Evolutionary conservation across 2,888 invertebrate genomes (phyloP), one percentile per base, ranked within the genome.

Genomic region (Epsilonema sp.): DNA sequence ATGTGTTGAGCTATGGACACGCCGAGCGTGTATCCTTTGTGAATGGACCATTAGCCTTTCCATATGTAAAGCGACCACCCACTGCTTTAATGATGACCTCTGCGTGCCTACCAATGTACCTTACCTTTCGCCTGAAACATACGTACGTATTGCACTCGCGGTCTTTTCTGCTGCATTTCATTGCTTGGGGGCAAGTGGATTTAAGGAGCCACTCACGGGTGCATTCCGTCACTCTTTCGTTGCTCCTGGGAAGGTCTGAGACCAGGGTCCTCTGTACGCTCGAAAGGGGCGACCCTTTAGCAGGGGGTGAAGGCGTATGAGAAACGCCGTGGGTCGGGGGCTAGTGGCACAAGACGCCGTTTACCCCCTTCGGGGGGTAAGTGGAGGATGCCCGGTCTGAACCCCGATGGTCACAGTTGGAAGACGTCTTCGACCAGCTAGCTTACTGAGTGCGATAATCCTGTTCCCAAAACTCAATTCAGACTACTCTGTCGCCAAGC

Each of bases 211-310:
- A 44, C 44, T 4, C 11, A 36, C 26, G 31, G 44, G 44, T 24
- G 37, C 44, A 5, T 31, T n/a, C 36, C 3, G 31, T 21, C 16
- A 19, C 31, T n/a, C 5, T 26, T 36, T n/a, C 5, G 24, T 22
- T 26, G 25, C 44, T 22, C 37, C 31, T 44, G 44, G 44, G 44
- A 44, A 44, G 44, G 44, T 44, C 44, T 44, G 44, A 44, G 44
- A 36, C 31, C 3, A 24, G n/a, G 44, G 26, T 31, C 23, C 13
- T 26, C 19, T 20, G 8, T 21, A 21, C 44, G 20, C 16, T 44
- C 31, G 24, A 26, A 26, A 19, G 26, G 26, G 21, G 19, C 25
- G 42, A 3, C 25, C 25, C 20, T 23, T 19, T 4, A 26, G n/a
- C n/a, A 19, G 3, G 3, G 21, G 25, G 31, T 20, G 44, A 3